Evolutionary conservation across 2,888 invertebrate species (phyloP).

Genomic region (Minunthozetes semirufus): DNA sequence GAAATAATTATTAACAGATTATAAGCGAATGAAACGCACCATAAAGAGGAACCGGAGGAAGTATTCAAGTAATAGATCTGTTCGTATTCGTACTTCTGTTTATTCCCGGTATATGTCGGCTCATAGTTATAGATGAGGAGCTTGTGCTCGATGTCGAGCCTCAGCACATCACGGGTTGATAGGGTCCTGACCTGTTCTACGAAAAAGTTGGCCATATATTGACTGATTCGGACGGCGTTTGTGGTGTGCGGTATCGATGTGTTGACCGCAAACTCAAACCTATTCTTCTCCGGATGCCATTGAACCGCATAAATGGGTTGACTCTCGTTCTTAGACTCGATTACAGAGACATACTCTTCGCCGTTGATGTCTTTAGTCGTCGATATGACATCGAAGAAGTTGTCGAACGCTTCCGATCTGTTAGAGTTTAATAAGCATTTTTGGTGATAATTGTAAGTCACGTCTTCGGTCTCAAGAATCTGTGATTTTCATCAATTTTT

Average conservation of each 20-base stretch:
- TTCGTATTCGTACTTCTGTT: too few species aligned
- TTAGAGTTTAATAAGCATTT: constrained; percentile 61
- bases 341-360: constrained; percentile 64
- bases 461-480: background rate
- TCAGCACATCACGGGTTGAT: constrained; percentile 58
- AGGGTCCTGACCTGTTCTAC: constrained; percentile 66
- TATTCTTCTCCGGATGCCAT: constrained; percentile 84
- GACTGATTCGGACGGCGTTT: constrained; percentile 60
- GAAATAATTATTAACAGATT: too few species aligned
- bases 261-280: constrained; percentile 66
- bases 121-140: too few species aligned
- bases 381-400: constrained; percentile 64
- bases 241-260: constrained; percentile 58
- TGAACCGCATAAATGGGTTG: constrained; percentile 75
- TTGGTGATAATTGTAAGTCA: constrained; percentile 69
- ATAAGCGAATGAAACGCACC: too few species aligned
- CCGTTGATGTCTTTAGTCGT: constrained; percentile 60
- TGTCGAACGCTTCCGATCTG: constrained; percentile 54
- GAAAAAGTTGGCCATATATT: constrained; percentile 75
- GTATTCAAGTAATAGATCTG: constrained; percentile 48
- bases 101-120: too few species aligned
- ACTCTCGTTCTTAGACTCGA: constrained; percentile 58
- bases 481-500: background rate
- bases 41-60: background rate
- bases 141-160: constrained; percentile 44